These are phyloP conservation scores for Leucophora obtusa DNA, from an alignment of 2,888 invertebrate genomes.

Conservation along the genomic window DNA sequence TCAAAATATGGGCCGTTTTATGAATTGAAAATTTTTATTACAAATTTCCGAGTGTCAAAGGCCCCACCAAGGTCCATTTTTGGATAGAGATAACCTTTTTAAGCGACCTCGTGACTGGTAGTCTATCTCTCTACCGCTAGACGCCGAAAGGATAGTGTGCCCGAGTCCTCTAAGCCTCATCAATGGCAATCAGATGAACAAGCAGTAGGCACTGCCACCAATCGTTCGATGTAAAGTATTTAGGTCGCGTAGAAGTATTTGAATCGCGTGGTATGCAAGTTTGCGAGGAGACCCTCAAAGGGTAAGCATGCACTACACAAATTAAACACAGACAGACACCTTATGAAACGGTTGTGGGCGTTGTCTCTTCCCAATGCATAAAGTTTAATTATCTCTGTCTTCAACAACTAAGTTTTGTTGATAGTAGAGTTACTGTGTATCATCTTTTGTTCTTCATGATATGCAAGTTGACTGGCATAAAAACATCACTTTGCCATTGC, in stretches of 20 bases:
- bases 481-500: too few relatives aligned
- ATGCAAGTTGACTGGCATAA: too few relatives aligned
- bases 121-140: too few relatives aligned
- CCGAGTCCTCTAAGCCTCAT: constrained; percentile 96
- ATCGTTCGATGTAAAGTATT: constrained; percentile 98
- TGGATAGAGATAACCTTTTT: too few relatives aligned
- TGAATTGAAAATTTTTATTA: too few relatives aligned
- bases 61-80: too few relatives aligned
- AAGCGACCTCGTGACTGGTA: too few relatives aligned
- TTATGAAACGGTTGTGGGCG: constrained; percentile 58
- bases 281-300: constrained; percentile 99
- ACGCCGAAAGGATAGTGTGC: constrained; percentile 91
- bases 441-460: too few relatives aligned
- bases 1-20: too few relatives aligned
- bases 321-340: background rate
- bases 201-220: constrained; percentile 96
- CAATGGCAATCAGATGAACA: constrained; percentile 99
- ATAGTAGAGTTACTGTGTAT: too few relatives aligned
- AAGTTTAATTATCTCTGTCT: background rate
- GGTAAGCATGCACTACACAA: constrained; percentile 81
- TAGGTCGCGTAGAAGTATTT: constrained; percentile 99
- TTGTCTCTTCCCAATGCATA: constrained; percentile 16
- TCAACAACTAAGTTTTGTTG: background rate
- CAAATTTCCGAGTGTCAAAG: too few relatives aligned
- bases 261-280: constrained; percentile 99